Base-by-base conservation (phyloP, 2,113 vertebrate species). In the Cyprinodon tularosa region DNA sequence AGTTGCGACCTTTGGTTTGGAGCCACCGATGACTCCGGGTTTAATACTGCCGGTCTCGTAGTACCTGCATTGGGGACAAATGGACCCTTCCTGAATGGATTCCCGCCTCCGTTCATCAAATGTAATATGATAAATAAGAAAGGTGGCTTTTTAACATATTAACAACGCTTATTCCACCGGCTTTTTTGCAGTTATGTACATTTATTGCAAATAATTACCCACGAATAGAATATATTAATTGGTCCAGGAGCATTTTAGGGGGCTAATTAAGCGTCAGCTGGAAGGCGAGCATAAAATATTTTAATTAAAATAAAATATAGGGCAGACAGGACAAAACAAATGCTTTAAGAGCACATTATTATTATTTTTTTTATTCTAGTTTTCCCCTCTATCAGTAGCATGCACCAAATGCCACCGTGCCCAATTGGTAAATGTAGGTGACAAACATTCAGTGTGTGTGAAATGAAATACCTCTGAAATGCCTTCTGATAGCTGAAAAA, bases 1-100 rank as follows among this genome's bases (percentile, higher is more conserved):
- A 38, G 98, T 99, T 12, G 98, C 97, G 65, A 99, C 98, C 90
- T 99, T 98, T 82, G 98, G 98, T 94, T 99, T 99, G 90, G 97
- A 99, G 74, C 98, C 98, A 15, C 98, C 98, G 72, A 99, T 99
- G 81, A 99, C 98, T 62, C 98, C 98, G 2, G 98, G 98, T 87
- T 98, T 98, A 95, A 99, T 99, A 95, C 97, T 99, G 90, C 98
- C 98, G n/a, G 98, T 99, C 94, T 99, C 98, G 72, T 99, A 99
- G 91, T 99, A 99, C 94, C 97, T 99, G 95, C 76, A 93, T 86
- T 85, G 64, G 91, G 68, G 83, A 89, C 84, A 87, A 68, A 88
- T 63, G 10, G 78, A 71, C 61, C 68, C 84, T 84, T 84, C 78
- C 82, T 86, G 82, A 87, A 86, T 84, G 78, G 57, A 86, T 86